Evolutionary conservation across 2,888 invertebrate genomes (phyloP).

Genomic region (Orthonevra nobilis): DNA sequence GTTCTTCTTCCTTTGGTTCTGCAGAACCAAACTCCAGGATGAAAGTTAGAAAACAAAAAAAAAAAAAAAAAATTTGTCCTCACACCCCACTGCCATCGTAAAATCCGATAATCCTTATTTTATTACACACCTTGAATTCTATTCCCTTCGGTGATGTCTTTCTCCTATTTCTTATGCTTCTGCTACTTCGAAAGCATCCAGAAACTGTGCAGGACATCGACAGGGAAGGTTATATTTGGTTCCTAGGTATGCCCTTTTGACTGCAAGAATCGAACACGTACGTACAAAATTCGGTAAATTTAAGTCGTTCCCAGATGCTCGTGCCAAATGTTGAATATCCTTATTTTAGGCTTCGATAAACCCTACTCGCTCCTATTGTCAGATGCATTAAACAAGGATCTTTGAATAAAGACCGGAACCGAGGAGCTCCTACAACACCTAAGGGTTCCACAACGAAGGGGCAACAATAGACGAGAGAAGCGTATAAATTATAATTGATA

Average conservation of each 20-base stretch:
- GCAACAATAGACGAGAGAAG: slow-evolving; percentile 36
- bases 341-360: slow-evolving; percentile 58
- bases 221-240: slow-evolving; percentile 6
- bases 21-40: neutral
- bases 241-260: slow-evolving; percentile 4
- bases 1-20: slow-evolving; percentile 42
- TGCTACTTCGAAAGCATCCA: no score
- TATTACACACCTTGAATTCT: slow-evolving; percentile 68
- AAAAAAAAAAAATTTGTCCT: slow-evolving; percentile 25
- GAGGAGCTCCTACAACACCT: neutral
- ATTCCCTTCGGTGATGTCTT: slow-evolving; percentile 45
- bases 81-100: neutral
- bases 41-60: neutral
- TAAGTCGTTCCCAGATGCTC: slow-evolving; percentile 50
- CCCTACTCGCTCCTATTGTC: slow-evolving; percentile 17
- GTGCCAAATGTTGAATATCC: slow-evolving; percentile 61
- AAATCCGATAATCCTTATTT: slow-evolving; percentile 70
- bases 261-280: slow-evolving; percentile 49
- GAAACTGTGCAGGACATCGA: slow-evolving; percentile 56
- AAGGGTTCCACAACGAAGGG: no score
- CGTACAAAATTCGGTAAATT: slow-evolving; percentile 56
- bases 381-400: slow-evolving; percentile 12
- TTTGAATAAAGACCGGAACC: neutral
- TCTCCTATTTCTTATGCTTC: neutral
- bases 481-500: slow-evolving; percentile 65